Percentiles rank a stretch among this genome's conserved stretches.
Evolutionary conservation across 2,113 vertebrate genomes (phyloP).

Genomic region (Pionites leucogaster): DNA sequence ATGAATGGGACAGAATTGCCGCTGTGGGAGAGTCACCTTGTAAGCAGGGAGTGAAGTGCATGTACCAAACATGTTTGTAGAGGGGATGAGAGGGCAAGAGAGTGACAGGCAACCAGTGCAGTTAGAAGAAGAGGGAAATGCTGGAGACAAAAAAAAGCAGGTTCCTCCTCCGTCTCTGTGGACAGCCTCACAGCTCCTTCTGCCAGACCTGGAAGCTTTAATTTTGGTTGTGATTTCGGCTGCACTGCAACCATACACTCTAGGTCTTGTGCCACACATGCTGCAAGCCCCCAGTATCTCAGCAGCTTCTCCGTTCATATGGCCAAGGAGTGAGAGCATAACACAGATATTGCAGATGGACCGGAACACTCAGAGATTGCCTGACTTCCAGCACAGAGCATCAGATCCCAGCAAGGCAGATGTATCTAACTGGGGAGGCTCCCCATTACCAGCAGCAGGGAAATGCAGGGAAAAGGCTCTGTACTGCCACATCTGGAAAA

Average conservation of each 20-base stretch:
- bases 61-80: not conserved
- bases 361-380: not conserved
- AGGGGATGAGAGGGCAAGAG: not conserved
- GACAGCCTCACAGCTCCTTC: not conserved
- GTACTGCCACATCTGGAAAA: not conserved
- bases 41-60: not conserved
- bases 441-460: not conserved
- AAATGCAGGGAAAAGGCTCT: not conserved
- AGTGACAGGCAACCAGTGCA: not conserved
- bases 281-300: not conserved
- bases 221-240: not conserved
- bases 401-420: not conserved
- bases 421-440: not conserved
- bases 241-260: not conserved
- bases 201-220: not conserved
- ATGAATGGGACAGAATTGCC: not conserved
- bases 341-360: not conserved
- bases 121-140: not conserved
- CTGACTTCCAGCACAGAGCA: not conserved
- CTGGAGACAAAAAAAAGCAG: not conserved
- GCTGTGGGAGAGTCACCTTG: accelerated
- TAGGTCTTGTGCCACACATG: accelerated
- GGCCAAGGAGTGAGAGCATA: not conserved
- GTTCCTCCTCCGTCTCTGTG: not conserved
- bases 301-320: not conserved